phyloP scores from a whole-genome alignment of 2,888 invertebrate species.

The Mythimna vitellina region DNA sequence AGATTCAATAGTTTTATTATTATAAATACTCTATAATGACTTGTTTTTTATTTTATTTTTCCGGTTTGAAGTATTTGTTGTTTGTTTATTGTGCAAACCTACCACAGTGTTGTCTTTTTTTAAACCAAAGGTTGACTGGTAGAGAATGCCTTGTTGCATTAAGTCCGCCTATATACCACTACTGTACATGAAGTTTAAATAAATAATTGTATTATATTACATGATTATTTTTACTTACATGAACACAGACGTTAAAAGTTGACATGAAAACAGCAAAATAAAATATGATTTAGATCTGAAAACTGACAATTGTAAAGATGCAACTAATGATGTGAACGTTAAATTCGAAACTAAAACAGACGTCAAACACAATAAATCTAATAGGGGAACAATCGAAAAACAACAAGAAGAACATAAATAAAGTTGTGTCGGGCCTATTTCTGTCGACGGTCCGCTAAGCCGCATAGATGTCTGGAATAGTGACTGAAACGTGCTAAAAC shows the following conservation, averaged over 20 bases:
- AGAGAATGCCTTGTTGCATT: too few species aligned
- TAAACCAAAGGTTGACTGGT: too few species aligned
- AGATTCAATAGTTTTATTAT: too few species aligned
- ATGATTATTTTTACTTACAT: not conserved
- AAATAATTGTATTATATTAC: too few species aligned
- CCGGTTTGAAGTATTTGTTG: too few species aligned
- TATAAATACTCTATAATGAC: too few species aligned
- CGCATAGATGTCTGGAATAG: slow-evolving; percentile 42
- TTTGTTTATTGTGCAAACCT: too few species aligned
- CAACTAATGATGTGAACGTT: not conserved
- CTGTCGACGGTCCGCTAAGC: slow-evolving; percentile 44
- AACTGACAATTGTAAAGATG: not conserved
- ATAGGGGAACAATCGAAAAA: slow-evolving; percentile 20
- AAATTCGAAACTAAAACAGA: not conserved
- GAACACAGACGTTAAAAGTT: not conserved
- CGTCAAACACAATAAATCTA: slow-evolving; percentile 3
- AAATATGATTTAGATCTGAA: not conserved
- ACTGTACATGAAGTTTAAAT: too few species aligned
- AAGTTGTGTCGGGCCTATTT: slow-evolving; percentile 48
- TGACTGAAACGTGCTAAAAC: slow-evolving; percentile 61
- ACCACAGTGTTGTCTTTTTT: too few species aligned
- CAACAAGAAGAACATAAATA: slow-evolving; percentile 34
- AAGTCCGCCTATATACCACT: too few species aligned
- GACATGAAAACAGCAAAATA: not conserved
- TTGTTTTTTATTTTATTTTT: too few species aligned